phyloP scores from a whole-genome alignment of 2,113 vertebrate genomes.

The Monarcha castaneiventris region DNA sequence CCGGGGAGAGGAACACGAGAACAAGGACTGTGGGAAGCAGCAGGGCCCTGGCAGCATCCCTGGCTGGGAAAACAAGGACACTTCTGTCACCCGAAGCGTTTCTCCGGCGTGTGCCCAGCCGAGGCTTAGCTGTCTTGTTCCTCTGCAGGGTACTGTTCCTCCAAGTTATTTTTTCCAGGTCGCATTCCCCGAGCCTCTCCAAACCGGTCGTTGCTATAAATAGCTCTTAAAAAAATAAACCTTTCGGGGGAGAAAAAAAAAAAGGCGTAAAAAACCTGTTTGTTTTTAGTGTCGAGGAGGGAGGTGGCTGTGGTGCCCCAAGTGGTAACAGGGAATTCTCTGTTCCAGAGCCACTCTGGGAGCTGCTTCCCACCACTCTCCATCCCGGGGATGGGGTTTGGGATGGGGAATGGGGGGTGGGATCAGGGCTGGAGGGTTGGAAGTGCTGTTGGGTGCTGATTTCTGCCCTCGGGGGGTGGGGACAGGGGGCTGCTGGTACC shows the following conservation, averaged over 20 bases:
- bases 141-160: conserved; percentile 30
- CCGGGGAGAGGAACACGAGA: background rate
- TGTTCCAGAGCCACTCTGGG: background rate
- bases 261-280: conserved; percentile 35
- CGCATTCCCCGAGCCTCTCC: conserved; percentile 28
- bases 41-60: background rate
- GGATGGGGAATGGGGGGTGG: accelerated
- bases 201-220: conserved; percentile 13
- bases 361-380: background rate
- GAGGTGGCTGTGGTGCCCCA: background rate
- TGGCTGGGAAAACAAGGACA: conserved; percentile 36
- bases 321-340: conserved; percentile 55
- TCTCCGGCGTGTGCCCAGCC: conserved; percentile 21
- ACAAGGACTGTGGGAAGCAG: background rate
- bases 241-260: conserved; percentile 11
- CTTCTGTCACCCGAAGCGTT: conserved; percentile 27
- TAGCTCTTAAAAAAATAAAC: conserved; percentile 53
- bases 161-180: conserved; percentile 26
- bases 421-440: background rate
- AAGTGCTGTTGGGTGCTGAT: background rate
- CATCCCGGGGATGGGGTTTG: background rate
- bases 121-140: conserved; percentile 53
- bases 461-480: background rate
- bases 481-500: background rate
- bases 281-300: conserved; percentile 10